Evolutionary conservation across 2,113 vertebrate species (phyloP).

Genomic region (Equus przewalskii): DNA sequence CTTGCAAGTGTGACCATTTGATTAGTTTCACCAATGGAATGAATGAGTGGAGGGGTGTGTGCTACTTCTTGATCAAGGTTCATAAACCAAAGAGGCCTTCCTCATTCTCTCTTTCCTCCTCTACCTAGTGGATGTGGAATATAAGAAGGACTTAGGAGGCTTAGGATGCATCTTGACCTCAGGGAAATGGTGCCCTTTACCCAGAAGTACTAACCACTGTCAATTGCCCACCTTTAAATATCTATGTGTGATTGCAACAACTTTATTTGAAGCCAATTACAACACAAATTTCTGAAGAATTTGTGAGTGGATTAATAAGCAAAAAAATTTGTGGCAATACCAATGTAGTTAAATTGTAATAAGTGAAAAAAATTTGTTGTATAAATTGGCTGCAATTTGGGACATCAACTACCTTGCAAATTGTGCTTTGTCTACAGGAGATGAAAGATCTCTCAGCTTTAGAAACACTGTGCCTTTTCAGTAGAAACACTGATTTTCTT

Average conservation of each 20-base stretch:
- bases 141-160: background rate
- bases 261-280: background rate
- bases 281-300: background rate
- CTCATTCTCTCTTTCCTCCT: background rate
- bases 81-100: background rate
- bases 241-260: background rate
- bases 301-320: background rate
- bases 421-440: background rate
- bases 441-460: background rate
- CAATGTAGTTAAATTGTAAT: background rate
- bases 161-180: background rate
- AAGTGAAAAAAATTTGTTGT: background rate
- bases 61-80: background rate
- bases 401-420: background rate
- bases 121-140: background rate
- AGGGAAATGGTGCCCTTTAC: background rate
- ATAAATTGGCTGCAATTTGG: background rate
- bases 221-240: background rate
- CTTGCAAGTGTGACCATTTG: background rate
- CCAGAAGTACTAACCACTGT: background rate
- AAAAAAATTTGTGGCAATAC: background rate
- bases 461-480: background rate
- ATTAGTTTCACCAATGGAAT: background rate
- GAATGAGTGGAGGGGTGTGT: background rate
- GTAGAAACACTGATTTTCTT: background rate